Conservation (phyloP, 2,797 vertebrate species). For the Dendrocincla fuliginosa region DNA sequence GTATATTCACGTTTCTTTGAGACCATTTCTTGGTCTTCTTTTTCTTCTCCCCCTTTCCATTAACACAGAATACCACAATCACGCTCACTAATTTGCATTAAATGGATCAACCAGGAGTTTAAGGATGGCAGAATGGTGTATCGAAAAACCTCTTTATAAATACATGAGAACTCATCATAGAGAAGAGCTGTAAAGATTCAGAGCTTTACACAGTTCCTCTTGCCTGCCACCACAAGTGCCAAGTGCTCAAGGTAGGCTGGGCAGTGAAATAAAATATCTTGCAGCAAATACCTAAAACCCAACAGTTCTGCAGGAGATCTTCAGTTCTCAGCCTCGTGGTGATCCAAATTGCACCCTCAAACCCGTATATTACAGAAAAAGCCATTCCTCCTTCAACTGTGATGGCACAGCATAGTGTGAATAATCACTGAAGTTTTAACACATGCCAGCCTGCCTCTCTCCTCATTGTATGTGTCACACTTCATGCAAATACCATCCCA, state of each 20-base stretch:
- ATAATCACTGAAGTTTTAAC: neutral
- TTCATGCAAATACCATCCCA: neutral
- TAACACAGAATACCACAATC: neutral
- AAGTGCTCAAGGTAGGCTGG: neutral
- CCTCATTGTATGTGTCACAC: neutral
- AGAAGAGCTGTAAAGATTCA: neutral
- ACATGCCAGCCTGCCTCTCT: neutral
- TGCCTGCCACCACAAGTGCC: neutral
- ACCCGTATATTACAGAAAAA: neutral
- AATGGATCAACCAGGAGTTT: neutral
- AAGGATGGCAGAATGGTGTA: neutral
- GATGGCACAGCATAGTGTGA: neutral
- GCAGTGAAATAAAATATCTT: neutral
- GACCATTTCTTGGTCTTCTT: neutral
- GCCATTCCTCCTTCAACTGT: neutral
- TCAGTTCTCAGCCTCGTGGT: neutral
- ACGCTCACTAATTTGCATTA: neutral
- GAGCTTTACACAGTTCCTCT: neutral
- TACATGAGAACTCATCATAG: neutral
- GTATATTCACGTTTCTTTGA: neutral
- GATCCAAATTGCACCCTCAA: neutral
- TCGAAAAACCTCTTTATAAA: neutral
- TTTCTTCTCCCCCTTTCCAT: neutral
- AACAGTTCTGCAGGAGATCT: neutral
- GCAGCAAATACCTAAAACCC: neutral